phyloP scores from a whole-genome alignment of 2,113 vertebrate species.

The Ochotona princeps region DNA sequence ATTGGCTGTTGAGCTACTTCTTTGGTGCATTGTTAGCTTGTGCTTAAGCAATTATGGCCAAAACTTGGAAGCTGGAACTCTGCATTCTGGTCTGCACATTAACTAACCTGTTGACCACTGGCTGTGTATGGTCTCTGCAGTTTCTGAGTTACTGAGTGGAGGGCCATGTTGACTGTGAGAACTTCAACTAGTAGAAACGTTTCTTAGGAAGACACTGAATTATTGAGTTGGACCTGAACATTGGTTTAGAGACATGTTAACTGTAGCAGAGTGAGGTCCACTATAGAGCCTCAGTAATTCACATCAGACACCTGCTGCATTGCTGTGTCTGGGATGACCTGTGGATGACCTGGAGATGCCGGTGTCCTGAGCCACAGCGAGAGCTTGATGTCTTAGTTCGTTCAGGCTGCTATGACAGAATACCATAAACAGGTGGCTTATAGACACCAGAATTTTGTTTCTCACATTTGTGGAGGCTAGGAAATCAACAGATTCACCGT shows the following conservation, averaged over 20 bases:
- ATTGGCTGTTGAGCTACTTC: neutral
- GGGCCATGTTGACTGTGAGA: neutral
- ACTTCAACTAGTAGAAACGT: neutral
- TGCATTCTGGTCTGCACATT: neutral
- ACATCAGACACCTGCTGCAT: accelerated
- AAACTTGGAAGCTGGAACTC: neutral
- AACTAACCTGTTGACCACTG: neutral
- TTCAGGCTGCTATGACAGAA: neutral
- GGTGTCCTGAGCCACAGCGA: neutral
- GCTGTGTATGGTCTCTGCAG: neutral
- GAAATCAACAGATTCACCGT: neutral
- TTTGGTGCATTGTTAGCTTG: neutral
- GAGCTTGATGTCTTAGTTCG: neutral
- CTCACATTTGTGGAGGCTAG: neutral
- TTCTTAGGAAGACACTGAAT: neutral
- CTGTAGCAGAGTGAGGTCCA: neutral
- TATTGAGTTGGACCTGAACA: neutral
- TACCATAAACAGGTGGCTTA: neutral
- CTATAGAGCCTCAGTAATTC: neutral
- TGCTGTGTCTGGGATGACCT: accelerated
- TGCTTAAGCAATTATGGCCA: neutral
- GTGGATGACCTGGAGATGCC: neutral
- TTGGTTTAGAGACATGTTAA: neutral
- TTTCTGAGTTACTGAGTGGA: neutral
- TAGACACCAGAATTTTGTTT: neutral